Evolutionary conservation across 1,140 invertebrate genomes (phyloP), one percentile per base, ranked within the genome.

Genomic region (Hermatobates lingyangjiaoensis): DNA sequence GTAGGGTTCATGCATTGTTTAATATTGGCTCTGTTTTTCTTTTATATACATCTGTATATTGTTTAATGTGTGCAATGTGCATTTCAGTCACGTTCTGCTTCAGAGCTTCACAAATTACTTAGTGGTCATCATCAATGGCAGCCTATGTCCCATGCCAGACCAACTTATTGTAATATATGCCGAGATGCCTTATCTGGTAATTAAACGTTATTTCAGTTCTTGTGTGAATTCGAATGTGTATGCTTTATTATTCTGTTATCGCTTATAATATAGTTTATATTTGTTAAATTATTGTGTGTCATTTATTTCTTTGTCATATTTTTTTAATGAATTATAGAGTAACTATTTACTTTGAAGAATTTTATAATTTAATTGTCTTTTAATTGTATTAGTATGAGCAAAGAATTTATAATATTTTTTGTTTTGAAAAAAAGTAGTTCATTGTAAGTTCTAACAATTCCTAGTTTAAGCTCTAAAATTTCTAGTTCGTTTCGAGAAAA

Each of bases 111-210:
- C 50, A 78, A 87, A 60, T 77, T 87, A 58, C 73, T 92, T 42
- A 84, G 80, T 15, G 89, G 89, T 38, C 78, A 87, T 63, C 90
- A 96, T 68, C 81, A 86, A 60, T 95, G 90, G 90, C 87, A 90
- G 62, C 80, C 87, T 18, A 89, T 89, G 45, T 92, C 83, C 27
- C 89, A 95, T 70, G 89, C 90, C 0, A 74, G 89, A 50, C 93
- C 92, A 45, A 94, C 89, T 0, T 96, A 93, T 65, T 96, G 92
- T 68, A 97, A 96, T 67, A 86, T 95, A 27, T 97, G 93, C 64
- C 71, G 86, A 46, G 91, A 96, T 63, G 84, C 87, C 7, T 74
- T 96, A 1, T 87, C 79, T 54, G 75, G 75, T 77, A 66, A 65
- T 59, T 54, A 50, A 39, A 27, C 21, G 18, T 30, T 50, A 20